These are phyloP conservation scores for Drosophila yakuba DNA, from an alignment of 1,140 invertebrate species.

Conservation along the genomic window DNA sequence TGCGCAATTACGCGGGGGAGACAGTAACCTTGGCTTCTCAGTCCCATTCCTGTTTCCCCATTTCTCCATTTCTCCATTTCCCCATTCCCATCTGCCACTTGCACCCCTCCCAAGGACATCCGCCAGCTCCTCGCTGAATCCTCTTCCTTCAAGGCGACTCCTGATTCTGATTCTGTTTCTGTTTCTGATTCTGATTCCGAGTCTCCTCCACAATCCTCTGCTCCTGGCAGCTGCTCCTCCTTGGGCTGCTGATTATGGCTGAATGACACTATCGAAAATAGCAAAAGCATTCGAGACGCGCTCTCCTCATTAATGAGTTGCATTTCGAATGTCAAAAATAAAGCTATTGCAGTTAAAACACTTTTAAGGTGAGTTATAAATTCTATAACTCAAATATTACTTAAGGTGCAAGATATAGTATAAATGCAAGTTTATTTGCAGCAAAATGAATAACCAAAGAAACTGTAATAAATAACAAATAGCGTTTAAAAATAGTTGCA, in stretches of 20 bases:
- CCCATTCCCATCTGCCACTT: neutral
- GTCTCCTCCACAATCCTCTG: neutral
- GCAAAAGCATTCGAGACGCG: neutral
- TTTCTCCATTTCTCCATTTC: neutral
- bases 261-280: neutral
- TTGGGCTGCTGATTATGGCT: slow-evolving; percentile 2
- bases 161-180: neutral
- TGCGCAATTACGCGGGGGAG: slow-evolving; percentile 64
- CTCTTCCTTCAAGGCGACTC: neutral
- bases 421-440: too few relatives aligned
- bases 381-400: too few relatives aligned
- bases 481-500: neutral
- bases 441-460: too few relatives aligned
- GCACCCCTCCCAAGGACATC: neutral
- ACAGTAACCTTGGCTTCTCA: slow-evolving; percentile 36
- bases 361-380: too few relatives aligned
- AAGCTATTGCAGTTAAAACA: too few relatives aligned
- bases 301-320: neutral
- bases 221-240: slow-evolving; percentile 1
- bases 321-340: too few relatives aligned
- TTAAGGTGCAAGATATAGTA: too few relatives aligned
- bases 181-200: neutral
- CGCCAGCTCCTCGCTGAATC: neutral
- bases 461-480: too few relatives aligned
- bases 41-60: neutral